A percentile compares a stretch with the other conserved stretches of the same genome.
Conservation (phyloP, 2,888 invertebrate genomes). For the Tromatobia lineatoria region DNA sequence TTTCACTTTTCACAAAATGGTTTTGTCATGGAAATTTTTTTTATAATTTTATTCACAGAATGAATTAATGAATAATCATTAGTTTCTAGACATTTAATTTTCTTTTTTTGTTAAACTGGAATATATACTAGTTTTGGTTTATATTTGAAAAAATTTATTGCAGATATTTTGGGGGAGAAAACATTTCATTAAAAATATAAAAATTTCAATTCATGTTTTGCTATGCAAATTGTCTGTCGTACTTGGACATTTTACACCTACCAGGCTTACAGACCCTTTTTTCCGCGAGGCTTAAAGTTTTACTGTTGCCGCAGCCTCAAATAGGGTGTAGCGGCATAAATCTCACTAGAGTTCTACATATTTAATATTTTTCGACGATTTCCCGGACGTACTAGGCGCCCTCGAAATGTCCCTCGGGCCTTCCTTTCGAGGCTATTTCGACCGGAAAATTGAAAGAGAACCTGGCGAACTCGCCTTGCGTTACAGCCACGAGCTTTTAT, state of each 20-base stretch:
- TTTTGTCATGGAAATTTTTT: too few relatives aligned
- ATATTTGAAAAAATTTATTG: not conserved
- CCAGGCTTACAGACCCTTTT: not conserved
- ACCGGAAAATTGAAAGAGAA: slow-evolving; percentile 73
- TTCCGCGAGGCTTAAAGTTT: slow-evolving; percentile 29
- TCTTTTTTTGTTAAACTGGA: too few relatives aligned
- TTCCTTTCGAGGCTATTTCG: slow-evolving; percentile 60
- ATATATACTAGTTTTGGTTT: too few relatives aligned
- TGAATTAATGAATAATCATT: too few relatives aligned
- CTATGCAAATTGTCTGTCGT: not conserved
- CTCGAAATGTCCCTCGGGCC: slow-evolving; percentile 58
- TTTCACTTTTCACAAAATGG: not conserved
- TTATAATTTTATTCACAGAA: too few relatives aligned
- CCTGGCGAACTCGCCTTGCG: slow-evolving; percentile 30
- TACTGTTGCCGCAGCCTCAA: slow-evolving; percentile 1
- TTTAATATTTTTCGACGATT: slow-evolving; percentile 67
- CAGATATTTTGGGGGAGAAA: not conserved
- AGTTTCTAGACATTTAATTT: too few relatives aligned
- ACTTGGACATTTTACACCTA: not conserved
- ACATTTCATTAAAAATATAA: not conserved
- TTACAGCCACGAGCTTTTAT: slow-evolving; percentile 38
- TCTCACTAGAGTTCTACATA: slow-evolving; percentile 60
- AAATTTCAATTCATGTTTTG: not conserved
- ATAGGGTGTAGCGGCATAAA: slow-evolving; percentile 26
- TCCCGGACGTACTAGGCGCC: slow-evolving; percentile 21